Conservation (phyloP, 1,140 invertebrate genomes). For the Zelostemma sp. region DNA sequence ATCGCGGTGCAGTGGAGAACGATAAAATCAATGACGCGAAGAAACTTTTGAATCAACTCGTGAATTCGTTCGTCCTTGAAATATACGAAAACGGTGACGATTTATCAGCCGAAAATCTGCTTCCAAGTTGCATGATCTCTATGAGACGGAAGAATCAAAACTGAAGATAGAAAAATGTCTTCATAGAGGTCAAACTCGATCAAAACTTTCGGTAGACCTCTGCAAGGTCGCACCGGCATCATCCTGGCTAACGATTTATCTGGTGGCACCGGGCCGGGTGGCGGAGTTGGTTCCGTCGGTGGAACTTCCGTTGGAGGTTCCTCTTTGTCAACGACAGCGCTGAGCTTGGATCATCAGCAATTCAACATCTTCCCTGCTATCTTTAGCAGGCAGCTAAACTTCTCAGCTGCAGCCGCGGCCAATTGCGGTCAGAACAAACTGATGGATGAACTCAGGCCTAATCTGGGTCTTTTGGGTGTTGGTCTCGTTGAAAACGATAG, state of each 20-base stretch:
- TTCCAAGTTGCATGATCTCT: neutral
- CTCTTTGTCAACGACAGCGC: conserved; percentile 66
- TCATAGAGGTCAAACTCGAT: conserved; percentile 23
- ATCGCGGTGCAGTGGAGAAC: too few relatives aligned
- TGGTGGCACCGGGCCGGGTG: conserved; percentile 67
- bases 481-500: conserved; percentile 82
- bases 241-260: conserved; percentile 70
- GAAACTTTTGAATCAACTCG: too few relatives aligned
- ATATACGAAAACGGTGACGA: too few relatives aligned
- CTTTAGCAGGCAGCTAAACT: conserved; percentile 88
- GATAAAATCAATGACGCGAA: too few relatives aligned
- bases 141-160: neutral
- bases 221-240: conserved; percentile 66
- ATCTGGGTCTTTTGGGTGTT: conserved; percentile 82
- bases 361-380: conserved; percentile 92
- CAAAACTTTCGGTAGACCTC: conserved; percentile 42
- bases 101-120: too few relatives aligned
- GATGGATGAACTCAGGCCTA: conserved; percentile 87
- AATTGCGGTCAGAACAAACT: conserved; percentile 80
- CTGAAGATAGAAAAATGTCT: conserved; percentile 25
- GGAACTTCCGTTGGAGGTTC: conserved; percentile 60
- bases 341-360: conserved; percentile 79
- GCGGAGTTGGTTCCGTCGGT: conserved; percentile 59
- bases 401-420: conserved; percentile 74
- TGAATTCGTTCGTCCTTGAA: too few relatives aligned